Base-by-base conservation (phyloP, 2,888 invertebrate genomes). In the Pelosia muscerda region DNA sequence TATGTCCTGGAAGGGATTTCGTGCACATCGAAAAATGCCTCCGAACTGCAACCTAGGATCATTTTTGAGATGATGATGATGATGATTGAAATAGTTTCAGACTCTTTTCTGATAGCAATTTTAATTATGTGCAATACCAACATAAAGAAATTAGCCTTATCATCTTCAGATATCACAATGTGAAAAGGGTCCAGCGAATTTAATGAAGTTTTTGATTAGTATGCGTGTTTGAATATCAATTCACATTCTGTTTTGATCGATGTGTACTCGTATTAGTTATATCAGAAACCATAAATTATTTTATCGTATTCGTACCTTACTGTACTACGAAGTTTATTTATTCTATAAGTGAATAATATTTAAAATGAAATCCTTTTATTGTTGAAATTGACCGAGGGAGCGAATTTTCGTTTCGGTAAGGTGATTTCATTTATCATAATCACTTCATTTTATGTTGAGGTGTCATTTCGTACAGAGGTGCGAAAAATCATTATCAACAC, bases 151-250 rank as follows among this genome's bases (percentile, higher is more conserved):
- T 28, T 38, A 59, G 25, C 19, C 62, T 66, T 10, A 63, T 19
- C 79, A 74, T 75, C 73, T 73, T 65, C 78, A 71, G 61, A 74
- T 69, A 75, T 77, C 73, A 68, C 59, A 23, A 66, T 69, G 78
- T 85, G 82, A 86, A 81, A 85, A 82, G 77, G 83, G 84, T 86
- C 69, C 56, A 66, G 66, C 69, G 75, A 83, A 68, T 82, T 80
- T 77, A 82, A 76, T 63, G 63, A 57, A 72, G 66, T 63, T 25
- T 64, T 69, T 68, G 57, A 62, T 70, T 56, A 61, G 66, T 69
- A 69, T 71, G 70, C 71, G 71, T 68, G 69, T 64, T 63, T 34
- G 28, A 38, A 69, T 74, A 73, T 74, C 71, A 73, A 81, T 78
- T 76, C 65, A 64, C 42, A 28, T 71, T 8, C 65, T 69, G 73